Conservation (phyloP, 2,113 vertebrate genomes). For the Pachyramphus minor region DNA sequence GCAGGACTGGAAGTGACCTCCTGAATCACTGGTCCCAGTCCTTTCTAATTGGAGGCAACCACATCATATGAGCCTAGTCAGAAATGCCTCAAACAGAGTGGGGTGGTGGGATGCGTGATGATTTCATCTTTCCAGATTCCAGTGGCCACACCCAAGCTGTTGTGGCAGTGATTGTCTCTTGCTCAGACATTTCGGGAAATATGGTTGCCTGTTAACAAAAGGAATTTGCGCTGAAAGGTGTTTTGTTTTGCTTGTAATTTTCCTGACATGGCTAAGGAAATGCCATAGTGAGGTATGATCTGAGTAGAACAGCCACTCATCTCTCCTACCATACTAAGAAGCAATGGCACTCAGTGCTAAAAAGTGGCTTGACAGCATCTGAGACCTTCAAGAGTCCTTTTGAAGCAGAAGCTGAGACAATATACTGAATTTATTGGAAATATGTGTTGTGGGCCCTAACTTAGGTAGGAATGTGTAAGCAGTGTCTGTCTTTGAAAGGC, state of each 20-base stretch:
- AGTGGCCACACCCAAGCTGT: background rate
- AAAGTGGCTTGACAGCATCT: background rate
- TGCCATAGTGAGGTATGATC: background rate
- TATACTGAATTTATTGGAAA: background rate
- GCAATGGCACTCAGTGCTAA: background rate
- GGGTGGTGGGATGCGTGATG: background rate
- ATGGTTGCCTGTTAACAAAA: background rate
- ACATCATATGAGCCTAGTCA: conserved; percentile 31
- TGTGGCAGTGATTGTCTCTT: background rate
- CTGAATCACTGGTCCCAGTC: conserved; percentile 45
- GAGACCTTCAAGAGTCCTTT: background rate
- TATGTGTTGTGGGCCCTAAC: background rate
- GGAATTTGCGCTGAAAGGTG: background rate
- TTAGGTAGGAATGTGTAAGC: background rate
- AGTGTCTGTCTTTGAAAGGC: background rate
- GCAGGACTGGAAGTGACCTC: conserved; percentile 22
- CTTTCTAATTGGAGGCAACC: conserved; percentile 15
- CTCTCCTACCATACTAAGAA: background rate
- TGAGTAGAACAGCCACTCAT: background rate
- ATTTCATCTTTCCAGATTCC: conserved; percentile 47
- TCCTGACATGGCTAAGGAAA: background rate
- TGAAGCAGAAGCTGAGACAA: background rate
- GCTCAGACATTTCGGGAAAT: background rate
- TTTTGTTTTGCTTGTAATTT: background rate
- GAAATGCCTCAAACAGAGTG: conserved; percentile 9